Evolutionary conservation across 2,113 vertebrate genomes (phyloP).

Genomic region (Trematocara nigrifrons): DNA sequence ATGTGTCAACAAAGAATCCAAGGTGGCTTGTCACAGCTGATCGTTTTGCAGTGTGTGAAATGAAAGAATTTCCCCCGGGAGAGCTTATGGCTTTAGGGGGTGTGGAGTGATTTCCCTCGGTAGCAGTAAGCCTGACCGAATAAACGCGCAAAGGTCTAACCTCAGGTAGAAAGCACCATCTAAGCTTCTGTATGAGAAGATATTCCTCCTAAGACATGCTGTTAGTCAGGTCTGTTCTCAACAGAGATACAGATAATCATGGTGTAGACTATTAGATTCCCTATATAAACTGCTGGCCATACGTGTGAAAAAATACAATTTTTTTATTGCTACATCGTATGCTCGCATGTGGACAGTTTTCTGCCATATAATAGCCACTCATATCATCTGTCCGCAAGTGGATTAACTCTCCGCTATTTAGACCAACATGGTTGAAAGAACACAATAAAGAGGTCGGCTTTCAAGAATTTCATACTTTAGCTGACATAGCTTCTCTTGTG

Average conservation of each 20-base stretch:
- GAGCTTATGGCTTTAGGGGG: not conserved
- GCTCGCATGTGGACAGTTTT: not conserved
- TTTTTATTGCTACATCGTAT: not conserved
- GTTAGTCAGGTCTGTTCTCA: not conserved
- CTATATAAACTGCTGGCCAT: not conserved
- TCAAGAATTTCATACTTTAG: not conserved
- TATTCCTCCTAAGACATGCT: not conserved
- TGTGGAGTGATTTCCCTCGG: conserved; percentile 38
- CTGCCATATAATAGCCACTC: not conserved
- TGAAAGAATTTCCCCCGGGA: not conserved
- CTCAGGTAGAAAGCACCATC: not conserved
- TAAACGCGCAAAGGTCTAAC: not conserved
- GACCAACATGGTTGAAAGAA: not conserved
- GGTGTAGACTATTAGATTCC: not conserved
- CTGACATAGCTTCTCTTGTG: not conserved
- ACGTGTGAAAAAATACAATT: not conserved
- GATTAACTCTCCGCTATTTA: not conserved
- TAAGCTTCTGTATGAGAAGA: not conserved
- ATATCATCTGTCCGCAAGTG: not conserved
- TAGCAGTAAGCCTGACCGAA: not conserved
- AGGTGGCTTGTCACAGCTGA: not conserved
- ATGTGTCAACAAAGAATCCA: not conserved
- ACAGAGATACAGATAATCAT: not conserved
- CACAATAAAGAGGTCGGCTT: not conserved
- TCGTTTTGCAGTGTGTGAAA: conserved; percentile 10